Conservation (phyloP, 2,113 vertebrate species). For the Megaceryle maxima region DNA sequence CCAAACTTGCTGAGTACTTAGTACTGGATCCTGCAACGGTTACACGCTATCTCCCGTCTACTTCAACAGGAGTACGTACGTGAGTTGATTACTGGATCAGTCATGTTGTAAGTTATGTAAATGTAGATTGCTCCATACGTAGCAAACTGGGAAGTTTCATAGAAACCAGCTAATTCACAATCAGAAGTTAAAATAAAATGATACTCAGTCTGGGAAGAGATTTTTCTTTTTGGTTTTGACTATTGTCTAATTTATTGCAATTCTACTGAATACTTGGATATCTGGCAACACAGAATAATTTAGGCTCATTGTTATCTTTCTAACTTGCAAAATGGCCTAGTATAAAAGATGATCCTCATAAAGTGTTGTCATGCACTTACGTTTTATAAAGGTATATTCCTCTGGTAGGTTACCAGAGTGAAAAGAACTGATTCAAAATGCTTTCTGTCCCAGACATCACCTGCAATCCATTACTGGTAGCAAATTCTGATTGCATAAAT, state of each 20-base stretch:
- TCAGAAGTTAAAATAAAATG: neutral
- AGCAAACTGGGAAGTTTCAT: constrained; percentile 90
- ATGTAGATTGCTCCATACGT: constrained; percentile 65
- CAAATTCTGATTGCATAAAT: constrained; percentile 40
- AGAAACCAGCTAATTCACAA: constrained; percentile 84
- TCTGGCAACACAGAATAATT: neutral
- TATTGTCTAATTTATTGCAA: neutral
- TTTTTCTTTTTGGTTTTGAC: no score
- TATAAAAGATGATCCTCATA: neutral
- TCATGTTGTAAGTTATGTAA: neutral
- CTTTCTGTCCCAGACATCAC: neutral
- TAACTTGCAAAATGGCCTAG: neutral
- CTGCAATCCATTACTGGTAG: neutral
- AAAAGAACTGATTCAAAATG: neutral
- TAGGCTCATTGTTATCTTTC: neutral
- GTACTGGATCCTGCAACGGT: neutral
- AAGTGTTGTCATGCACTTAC: neutral
- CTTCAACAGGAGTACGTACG: neutral
- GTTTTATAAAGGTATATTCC: neutral
- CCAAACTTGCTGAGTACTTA: constrained; percentile 32
- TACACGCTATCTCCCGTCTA: neutral
- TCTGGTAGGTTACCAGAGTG: neutral
- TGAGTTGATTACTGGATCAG: neutral
- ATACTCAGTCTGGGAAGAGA: neutral
- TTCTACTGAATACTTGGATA: neutral